Conservation (phyloP, 2,888 invertebrate species). For the Rhagonycha fulva region DNA sequence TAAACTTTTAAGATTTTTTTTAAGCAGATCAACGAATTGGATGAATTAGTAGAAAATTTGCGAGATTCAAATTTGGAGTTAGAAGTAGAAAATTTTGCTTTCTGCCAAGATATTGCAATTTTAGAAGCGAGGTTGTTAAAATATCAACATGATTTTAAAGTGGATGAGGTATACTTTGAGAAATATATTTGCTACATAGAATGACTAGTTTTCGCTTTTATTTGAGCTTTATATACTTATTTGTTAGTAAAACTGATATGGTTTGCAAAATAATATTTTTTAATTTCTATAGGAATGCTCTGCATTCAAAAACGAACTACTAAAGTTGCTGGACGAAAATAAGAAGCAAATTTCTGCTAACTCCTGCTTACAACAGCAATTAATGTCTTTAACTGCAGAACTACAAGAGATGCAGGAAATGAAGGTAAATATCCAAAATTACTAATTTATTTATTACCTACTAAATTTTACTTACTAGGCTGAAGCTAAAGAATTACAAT, state of each 20-base stretch:
- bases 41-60: constrained; percentile 32
- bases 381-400: not conserved
- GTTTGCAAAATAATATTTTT: not conserved
- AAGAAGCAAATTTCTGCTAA: constrained; percentile 7
- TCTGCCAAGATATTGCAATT: constrained; percentile 47
- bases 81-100: constrained; percentile 50
- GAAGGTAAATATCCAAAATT: constrained; percentile 25
- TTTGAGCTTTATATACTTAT: not conserved
- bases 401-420: constrained; percentile 22
- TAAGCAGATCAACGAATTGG: constrained; percentile 2
- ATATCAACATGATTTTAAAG: constrained; percentile 45
- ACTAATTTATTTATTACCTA: not conserved
- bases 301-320: constrained; percentile 21
- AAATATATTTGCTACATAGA: not conserved
- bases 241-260: not conserved
- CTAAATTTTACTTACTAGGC: not conserved
- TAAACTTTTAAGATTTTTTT: not conserved
- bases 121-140: constrained; percentile 48
- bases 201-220: not conserved
- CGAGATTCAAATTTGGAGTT: constrained; percentile 48
- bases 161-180: constrained; percentile 41
- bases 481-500: constrained; percentile 9
- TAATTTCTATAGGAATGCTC: constrained; percentile 6
- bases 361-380: not conserved
- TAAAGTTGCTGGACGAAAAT: constrained; percentile 19